A percentile compares a stretch with the other conserved stretches of the same genome.
These are phyloP conservation scores for Reticulitermes lucifugus DNA, from an alignment of 2,888 invertebrate genomes.

Conservation along the genomic window DNA sequence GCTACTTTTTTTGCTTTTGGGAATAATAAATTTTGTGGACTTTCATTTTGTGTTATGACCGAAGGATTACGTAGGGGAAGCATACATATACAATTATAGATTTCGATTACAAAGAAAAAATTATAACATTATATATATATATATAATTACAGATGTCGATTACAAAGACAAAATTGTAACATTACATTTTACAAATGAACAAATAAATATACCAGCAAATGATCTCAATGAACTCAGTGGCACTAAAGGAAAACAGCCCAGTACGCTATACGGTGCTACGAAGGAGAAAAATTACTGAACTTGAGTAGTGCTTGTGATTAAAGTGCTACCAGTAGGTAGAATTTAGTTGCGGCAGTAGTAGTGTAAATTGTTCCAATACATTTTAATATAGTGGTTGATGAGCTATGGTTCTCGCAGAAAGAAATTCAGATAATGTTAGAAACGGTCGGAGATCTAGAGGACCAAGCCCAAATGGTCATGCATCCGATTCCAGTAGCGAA, in stretches of 20 bases:
- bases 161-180: too few species aligned
- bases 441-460: constrained; percentile 91
- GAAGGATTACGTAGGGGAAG: too few species aligned
- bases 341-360: constrained; percentile 1
- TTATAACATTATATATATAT: too few species aligned
- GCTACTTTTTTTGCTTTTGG: too few species aligned
- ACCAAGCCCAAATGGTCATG: constrained; percentile 89
- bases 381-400: background rate
- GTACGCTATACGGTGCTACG: constrained; percentile 29
- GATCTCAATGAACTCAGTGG: background rate
- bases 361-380: background rate
- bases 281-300: constrained; percentile 29
- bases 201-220: background rate
- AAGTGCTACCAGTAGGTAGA: constrained; percentile 6
- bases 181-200: background rate
- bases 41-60: too few species aligned
- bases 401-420: constrained; percentile 88
- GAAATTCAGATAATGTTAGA: constrained; percentile 83
- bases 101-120: too few species aligned
- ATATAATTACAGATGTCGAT: too few species aligned
- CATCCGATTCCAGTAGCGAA: constrained; percentile 86
- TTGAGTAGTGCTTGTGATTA: constrained; percentile 1
- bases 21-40: too few species aligned
- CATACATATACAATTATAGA: too few species aligned
- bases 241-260: constrained; percentile 29